Percentiles rank a stretch among this genome's conserved stretches.
phyloP scores from a whole-genome alignment of 2,888 invertebrate species.

The Cancer borealis region DNA sequence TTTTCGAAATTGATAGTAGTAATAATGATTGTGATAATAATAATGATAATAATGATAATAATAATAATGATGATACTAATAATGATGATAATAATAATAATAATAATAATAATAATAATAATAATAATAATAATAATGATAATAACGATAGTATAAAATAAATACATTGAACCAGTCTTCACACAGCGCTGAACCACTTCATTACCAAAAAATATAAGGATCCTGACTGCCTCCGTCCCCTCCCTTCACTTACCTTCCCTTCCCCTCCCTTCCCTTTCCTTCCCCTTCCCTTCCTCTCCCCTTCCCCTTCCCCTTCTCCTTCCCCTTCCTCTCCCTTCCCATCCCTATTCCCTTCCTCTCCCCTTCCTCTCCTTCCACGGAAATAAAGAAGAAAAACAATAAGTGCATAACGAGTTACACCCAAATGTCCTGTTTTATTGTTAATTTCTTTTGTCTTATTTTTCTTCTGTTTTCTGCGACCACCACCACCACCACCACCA shows the following conservation, averaged over 20 bases:
- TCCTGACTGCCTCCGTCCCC: too few species aligned
- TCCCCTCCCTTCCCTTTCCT: too few species aligned
- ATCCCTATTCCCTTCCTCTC: too few species aligned
- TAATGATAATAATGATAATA: conserved; percentile 6
- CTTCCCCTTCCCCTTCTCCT: too few species aligned
- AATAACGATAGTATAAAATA: background rate
- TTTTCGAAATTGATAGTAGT: background rate
- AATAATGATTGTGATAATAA: background rate
- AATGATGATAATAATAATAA: background rate
- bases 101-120: background rate
- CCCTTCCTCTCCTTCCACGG: too few species aligned
- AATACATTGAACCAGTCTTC: background rate
- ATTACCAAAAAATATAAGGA: too few species aligned
- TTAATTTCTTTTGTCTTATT: background rate
- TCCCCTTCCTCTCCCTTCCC: too few species aligned
- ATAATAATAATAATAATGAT: background rate
- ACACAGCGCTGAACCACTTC: too few species aligned
- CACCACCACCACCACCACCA: conserved; percentile 43
- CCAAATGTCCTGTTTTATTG: background rate
- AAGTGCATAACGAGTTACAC: background rate
- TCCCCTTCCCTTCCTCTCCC: too few species aligned
- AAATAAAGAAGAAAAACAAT: too few species aligned
- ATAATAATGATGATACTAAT: background rate
- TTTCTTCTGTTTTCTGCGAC: background rate
- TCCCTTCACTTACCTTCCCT: too few species aligned